Evolutionary conservation across 2,113 vertebrate species (phyloP), one percentile per base, ranked within the genome.

Genomic region (Struthidea cinerea): DNA sequence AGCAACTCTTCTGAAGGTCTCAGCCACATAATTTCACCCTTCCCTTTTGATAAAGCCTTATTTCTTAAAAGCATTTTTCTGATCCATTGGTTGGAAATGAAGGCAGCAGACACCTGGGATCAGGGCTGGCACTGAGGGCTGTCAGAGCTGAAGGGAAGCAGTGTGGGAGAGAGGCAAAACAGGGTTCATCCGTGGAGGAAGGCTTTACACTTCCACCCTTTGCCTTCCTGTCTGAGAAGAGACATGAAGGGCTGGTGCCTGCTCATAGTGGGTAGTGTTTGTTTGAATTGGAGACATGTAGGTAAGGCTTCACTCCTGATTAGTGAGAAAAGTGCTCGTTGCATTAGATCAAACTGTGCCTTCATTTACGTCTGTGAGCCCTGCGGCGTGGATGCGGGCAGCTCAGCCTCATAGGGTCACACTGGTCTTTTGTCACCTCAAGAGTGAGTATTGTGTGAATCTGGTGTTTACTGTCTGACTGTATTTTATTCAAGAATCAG

Each of bases 361-460:
- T 73, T 84, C 67, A 10, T 74, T 77, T 33, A 11, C 21, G 56
- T 18, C 35, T 26, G 23, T 7, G 90, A 67, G 52, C 84, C 70
- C 60, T 5, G 3, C 3, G 0, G 77, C 65, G 64, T 8, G 0
- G 28, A 20, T 6, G 1, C 44, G 41, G 50, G 78, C 22, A 76
- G 41, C 70, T n/a, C 1, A 0, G 41, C 63, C 59, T 47, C 1
- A 0, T 1, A 24, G 63, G 46, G 55, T 85, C 83, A 55, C 8
- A 1, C 61, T 89, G 64, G 32, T 74, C 80, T 69, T 90, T 70
- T 89, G 85, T 94, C 10, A 1, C 80, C 86, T 84, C 1, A 0
- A 26, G 57, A 73, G 49, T 6, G 70, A 75, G 59, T 53, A 32
- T 68, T 94, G 78, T 90, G 50, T 32, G 37, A 73, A 64, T 37